Base-by-base conservation (phyloP, 2,888 invertebrate genomes). In the Patella pellucida region DNA sequence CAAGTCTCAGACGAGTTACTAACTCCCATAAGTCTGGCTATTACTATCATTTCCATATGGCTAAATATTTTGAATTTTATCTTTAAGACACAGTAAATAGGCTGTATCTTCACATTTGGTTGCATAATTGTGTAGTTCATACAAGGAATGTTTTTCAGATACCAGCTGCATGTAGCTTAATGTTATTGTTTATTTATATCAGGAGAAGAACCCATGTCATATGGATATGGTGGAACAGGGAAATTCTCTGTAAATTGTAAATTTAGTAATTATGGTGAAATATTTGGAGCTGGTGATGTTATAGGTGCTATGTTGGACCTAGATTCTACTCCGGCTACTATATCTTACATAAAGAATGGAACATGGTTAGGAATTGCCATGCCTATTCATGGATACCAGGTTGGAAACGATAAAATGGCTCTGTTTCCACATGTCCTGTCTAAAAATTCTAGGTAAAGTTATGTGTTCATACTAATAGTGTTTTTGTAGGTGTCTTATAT, bases 381-480 rank as follows among this genome's bases (percentile, higher is more conserved):
- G 85, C 94, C 93, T 81, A 93, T 97, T 68, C 93, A 94, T 2
- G 94, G 94, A 85, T 91, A 92, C 23, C 93, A 93, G 23, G 91
- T 94, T 0, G 92, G 92, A 7, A 84, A 85, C 62, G 84, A 84
- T 71, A 93, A 94, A 27, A 94, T 93, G 80, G 93, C 94, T 0
- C 91, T 98, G 11, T 98, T 95, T 91, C 98, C 99, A 0, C 98
- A 99, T 89, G 91, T 99, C 72, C 92, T 97, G 31, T 95, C 95
- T 72, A 96, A 97, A 92, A 98, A 98, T 90, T 94, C 94, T 80
- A 86, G 88, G 90, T 89, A 77, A 72, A 74, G 16, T 54, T n/a
- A 54, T 16, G n/a, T 16, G 7, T 54, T n/a, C n/a, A n/a, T n/a
- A n/a, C n/a, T 41, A 7, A 41, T 9, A 9, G 41, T 41, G 41